Conservation (phyloP, 2,113 vertebrate species). For the Pluvianellus socialis region DNA sequence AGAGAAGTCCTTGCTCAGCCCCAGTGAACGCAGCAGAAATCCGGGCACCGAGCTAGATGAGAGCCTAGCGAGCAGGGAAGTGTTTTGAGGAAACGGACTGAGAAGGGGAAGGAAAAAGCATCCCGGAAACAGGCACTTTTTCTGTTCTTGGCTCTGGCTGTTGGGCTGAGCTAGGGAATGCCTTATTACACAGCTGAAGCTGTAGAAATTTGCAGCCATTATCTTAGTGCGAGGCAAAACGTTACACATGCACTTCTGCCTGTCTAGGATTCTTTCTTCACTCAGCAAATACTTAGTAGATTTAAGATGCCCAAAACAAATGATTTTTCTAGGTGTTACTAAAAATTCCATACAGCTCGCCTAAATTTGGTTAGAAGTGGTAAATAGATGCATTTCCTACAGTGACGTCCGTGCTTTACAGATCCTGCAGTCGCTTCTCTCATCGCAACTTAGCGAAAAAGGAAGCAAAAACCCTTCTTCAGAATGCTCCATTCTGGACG, state of each 20-base stretch:
- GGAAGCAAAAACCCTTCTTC: background rate
- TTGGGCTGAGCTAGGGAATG: background rate
- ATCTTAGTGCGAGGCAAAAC: background rate
- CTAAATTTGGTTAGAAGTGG: background rate
- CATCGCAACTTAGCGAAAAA: background rate
- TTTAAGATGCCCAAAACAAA: background rate
- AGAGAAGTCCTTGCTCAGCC: background rate
- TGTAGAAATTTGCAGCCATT: background rate
- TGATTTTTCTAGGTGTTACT: background rate
- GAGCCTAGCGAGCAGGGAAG: background rate
- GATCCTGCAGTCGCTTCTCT: background rate
- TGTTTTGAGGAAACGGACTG: background rate
- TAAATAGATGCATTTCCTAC: background rate
- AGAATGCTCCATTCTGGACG: background rate
- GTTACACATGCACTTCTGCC: background rate
- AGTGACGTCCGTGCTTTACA: background rate
- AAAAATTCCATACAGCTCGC: background rate
- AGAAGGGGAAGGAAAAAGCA: background rate
- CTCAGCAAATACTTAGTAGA: background rate
- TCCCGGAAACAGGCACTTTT: background rate
- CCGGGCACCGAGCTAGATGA: background rate
- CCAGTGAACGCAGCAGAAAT: background rate
- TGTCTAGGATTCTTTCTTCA: background rate
- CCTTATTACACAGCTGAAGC: background rate
- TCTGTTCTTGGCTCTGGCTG: background rate